Conservation (phyloP, 53 echinoderm and acorn worm species). For the Apostichopus leukothele region DNA sequence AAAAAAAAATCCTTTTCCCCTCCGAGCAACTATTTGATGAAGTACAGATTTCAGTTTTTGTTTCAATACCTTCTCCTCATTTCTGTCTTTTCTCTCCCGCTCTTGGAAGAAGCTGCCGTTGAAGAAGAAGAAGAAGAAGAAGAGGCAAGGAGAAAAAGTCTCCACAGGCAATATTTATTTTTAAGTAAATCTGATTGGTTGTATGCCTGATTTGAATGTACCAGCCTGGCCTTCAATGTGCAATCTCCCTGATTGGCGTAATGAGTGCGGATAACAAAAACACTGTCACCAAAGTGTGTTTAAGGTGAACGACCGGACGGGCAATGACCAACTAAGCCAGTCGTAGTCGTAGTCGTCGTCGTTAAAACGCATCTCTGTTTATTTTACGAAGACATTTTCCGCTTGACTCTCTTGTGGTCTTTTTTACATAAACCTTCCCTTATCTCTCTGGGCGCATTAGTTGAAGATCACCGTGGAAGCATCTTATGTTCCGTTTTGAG, state of each 20-base stretch:
- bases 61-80: slow-evolving; percentile 14
- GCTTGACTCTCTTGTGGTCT: slow-evolving; percentile 40
- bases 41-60: slow-evolving; percentile 45
- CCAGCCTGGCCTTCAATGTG: slow-evolving; percentile 41
- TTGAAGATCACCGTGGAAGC: slow-evolving; percentile 35
- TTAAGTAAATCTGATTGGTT: slow-evolving; percentile 43
- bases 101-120: not conserved
- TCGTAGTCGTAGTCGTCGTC: not conserved
- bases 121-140: not conserved
- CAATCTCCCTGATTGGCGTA: slow-evolving; percentile 41
- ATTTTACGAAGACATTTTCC: slow-evolving; percentile 10
- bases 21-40: slow-evolving; percentile 42
- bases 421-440: not conserved
- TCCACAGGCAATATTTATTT: slow-evolving; percentile 46
- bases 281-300: slow-evolving; percentile 43
- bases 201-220: slow-evolving; percentile 32
- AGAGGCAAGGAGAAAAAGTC: slow-evolving; percentile 29
- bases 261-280: slow-evolving; percentile 45
- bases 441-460: slow-evolving; percentile 39
- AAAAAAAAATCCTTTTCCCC: slow-evolving; percentile 4
- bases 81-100: not conserved
- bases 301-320: slow-evolving; percentile 40
- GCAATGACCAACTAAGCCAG: slow-evolving; percentile 39
- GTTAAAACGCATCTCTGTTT: slow-evolving; percentile 37
- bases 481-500: not conserved